These are phyloP conservation scores for Iguana delicatissima DNA, from an alignment of 2,797 vertebrate species.

Conservation along the genomic window DNA sequence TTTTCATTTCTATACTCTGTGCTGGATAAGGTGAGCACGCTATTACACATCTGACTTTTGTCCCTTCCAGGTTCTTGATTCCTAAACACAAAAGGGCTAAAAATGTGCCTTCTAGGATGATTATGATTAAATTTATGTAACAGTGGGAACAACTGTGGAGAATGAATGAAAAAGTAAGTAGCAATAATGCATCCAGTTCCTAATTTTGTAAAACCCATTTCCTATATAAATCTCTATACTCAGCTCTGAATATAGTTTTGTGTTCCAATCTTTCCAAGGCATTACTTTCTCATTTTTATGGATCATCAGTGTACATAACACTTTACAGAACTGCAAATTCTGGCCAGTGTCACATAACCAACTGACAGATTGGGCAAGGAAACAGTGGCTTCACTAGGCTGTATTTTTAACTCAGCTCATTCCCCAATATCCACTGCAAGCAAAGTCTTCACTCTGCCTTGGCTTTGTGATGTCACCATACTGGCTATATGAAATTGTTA, in stretches of 20 bases:
- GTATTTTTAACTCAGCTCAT: background rate
- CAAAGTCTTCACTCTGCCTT: background rate
- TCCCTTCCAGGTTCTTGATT: slow-evolving; percentile 34
- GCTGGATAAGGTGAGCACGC: slow-evolving; percentile 63
- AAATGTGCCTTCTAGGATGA: background rate
- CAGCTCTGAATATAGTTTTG: background rate
- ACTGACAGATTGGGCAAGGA: background rate
- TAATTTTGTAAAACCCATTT: background rate
- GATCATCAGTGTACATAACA: no score
- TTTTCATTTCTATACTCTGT: slow-evolving; percentile 61
- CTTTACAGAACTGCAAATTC: background rate
- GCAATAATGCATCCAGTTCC: background rate
- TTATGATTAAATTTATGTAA: background rate
- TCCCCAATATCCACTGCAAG: background rate
- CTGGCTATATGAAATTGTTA: background rate
- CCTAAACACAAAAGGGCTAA: slow-evolving; percentile 18
- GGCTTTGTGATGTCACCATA: background rate
- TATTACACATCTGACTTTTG: slow-evolving; percentile 44
- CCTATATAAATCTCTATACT: background rate
- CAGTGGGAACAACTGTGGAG: background rate
- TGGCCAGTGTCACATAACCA: background rate
- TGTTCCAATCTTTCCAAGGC: background rate
- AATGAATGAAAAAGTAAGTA: background rate
- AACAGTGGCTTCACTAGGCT: background rate
- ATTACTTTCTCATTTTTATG: background rate